Evolutionary conservation across 2,888 invertebrate genomes (phyloP).

Genomic region (Microctonus brassicae): DNA sequence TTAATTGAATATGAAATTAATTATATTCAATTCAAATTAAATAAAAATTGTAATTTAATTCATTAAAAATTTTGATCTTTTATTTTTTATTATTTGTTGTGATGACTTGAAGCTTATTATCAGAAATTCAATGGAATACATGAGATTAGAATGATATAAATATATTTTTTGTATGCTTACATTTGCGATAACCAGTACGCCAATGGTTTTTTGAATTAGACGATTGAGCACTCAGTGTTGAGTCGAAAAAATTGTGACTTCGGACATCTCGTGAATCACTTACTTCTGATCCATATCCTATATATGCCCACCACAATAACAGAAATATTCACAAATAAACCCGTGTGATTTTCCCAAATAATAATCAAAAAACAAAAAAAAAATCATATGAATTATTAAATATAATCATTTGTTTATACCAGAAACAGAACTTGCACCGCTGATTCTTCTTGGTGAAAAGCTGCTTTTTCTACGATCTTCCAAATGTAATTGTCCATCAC

Average conservation of each 20-base stretch:
- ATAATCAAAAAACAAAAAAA: not conserved
- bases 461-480: conserved; percentile 64
- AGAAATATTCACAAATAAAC: conserved; percentile 2
- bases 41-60: no score
- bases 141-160: not conserved
- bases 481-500: conserved; percentile 52
- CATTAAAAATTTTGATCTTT: no score
- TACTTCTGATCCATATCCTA: conserved; percentile 83
- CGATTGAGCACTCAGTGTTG: conserved; percentile 67
- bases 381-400: not conserved
- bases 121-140: no score
- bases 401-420: conserved; percentile 70
- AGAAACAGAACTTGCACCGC: conserved; percentile 86
- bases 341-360: not conserved
- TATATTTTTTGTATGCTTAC: conserved; percentile 65
- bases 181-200: conserved; percentile 77
- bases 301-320: not conserved
- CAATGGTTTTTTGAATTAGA: conserved; percentile 71
- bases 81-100: no score
- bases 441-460: conserved; percentile 77
- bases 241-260: conserved; percentile 73
- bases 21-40: not conserved
- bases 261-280: conserved; percentile 77
- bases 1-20: not conserved
- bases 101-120: no score